Base-by-base conservation (phyloP, 2,888 invertebrate genomes). In the Macaria notata region DNA sequence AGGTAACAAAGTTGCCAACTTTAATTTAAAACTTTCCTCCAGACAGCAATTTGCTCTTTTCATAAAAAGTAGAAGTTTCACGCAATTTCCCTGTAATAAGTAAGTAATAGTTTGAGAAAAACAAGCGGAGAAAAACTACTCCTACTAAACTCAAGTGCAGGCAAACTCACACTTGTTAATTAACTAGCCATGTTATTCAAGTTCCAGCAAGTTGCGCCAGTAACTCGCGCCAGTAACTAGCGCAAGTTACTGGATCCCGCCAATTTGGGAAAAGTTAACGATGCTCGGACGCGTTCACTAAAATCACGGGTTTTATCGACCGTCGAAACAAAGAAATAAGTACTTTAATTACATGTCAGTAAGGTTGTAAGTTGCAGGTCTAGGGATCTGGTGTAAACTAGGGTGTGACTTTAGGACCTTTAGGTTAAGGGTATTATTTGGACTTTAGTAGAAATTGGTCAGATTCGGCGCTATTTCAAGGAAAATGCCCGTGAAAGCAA, bases 261-360 rank as follows among this genome's bases (percentile, higher is more conserved):
- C 54, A 52, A 49, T 63, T 57, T 52, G 44, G 59, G 58, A 57
- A 54, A 55, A 61, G 57, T 63, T 64, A 66, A 66, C 64, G 66
- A 64, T 29, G 62, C 60, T 61, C 53, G 59, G 62, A 62, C 62
- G 52, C 56, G 48, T 52, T 62, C 53, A 59, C 64, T 52, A 42
- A 62, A 65, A 65, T 63, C 61, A 63, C 63, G 61, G 56, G 53
- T 47, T 51, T 51, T 49, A 43, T n/a, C 49, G 29, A 38, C 49
- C 9, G 8, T 4, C 19, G 49, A 5, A n/a, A 36, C 45, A 42
- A 44, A 19, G 41, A 36, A 54, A 50, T 54, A 30, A 29, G 7
- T 4, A 39, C 55, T 48, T 46, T 53, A 51, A 1, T 31, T 1
- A 41, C 6, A 8, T 3, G n/a, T 6, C 55, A 56, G 44, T 59